Evolutionary conservation across 2,888 invertebrate species (phyloP).

Genomic region (Orchesellides sinensis): DNA sequence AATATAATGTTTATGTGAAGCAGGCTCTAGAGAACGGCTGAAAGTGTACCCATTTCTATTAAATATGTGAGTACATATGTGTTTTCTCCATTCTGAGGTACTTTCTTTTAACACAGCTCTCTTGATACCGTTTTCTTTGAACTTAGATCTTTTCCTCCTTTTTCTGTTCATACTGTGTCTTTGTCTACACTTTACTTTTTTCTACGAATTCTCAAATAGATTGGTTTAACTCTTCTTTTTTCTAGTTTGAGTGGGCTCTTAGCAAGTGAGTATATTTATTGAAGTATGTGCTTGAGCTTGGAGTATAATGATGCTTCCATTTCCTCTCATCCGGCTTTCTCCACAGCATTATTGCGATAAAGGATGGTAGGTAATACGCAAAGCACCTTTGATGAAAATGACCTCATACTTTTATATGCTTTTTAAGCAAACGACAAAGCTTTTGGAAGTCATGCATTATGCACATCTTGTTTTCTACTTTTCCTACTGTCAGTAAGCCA

Average conservation of each 20-base stretch:
- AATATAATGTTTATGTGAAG: slow-evolving; percentile 60
- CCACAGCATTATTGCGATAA: not conserved
- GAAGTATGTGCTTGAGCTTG: slow-evolving; percentile 35
- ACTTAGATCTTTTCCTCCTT: slow-evolving; percentile 33
- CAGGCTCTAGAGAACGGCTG: slow-evolving; percentile 48
- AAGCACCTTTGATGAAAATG: slow-evolving; percentile 44
- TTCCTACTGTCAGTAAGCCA: slow-evolving; percentile 9
- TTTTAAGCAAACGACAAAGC: slow-evolving; percentile 1
- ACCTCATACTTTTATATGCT: slow-evolving; percentile 1
- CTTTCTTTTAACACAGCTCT: slow-evolving; percentile 29
- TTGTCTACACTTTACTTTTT: slow-evolving; percentile 28
- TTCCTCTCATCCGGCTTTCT: slow-evolving; percentile 9
- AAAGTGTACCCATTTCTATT: slow-evolving; percentile 41
- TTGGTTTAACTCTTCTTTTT: slow-evolving; percentile 59
- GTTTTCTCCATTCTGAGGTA: not conserved
- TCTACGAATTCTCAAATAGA: slow-evolving; percentile 34
- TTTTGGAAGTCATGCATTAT: slow-evolving; percentile 30
- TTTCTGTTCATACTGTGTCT: slow-evolving; percentile 15
- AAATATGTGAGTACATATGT: not conserved
- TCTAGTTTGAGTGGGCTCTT: slow-evolving; percentile 50
- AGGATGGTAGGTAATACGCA: not conserved
- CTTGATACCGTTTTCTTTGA: slow-evolving; percentile 60
- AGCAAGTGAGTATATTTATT: slow-evolving; percentile 56
- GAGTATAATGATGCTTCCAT: slow-evolving; percentile 33
- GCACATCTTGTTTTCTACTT: slow-evolving; percentile 15